Conservation (phyloP, 2,797 vertebrate species). For the Etheostoma perlongum region DNA sequence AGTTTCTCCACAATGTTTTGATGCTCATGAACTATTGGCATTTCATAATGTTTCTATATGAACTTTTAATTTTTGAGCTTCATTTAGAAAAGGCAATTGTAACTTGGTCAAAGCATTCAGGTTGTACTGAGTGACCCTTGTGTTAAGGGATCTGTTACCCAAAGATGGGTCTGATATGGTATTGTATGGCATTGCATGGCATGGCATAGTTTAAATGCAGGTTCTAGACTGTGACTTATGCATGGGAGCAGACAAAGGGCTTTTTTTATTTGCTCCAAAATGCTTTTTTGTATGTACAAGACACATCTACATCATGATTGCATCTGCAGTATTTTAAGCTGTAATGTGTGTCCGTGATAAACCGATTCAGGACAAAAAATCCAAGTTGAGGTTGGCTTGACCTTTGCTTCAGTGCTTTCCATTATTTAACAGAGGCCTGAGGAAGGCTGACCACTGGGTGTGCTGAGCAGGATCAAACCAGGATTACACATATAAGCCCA, state of each 20-base stretch:
- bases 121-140: slow-evolving; percentile 27
- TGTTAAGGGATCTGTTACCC: slow-evolving; percentile 30
- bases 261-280: slow-evolving; percentile 19
- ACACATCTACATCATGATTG: slow-evolving; percentile 19
- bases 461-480: slow-evolving; percentile 42
- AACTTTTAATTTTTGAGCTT: background rate
- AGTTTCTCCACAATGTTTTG: background rate
- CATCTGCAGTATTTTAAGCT: slow-evolving; percentile 56
- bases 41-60: background rate
- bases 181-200: background rate
- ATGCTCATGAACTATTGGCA: background rate
- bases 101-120: slow-evolving; percentile 1
- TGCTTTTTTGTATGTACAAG: slow-evolving; percentile 28
- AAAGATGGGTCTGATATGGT: background rate
- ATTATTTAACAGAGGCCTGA: slow-evolving; percentile 59
- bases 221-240: slow-evolving; percentile 43
- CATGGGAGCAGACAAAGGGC: slow-evolving; percentile 14
- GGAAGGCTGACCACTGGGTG: slow-evolving; percentile 48
- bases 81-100: slow-evolving; percentile 1
- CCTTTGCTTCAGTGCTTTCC: slow-evolving; percentile 56
- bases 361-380: slow-evolving; percentile 36
- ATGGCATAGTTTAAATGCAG: slow-evolving; percentile 33
- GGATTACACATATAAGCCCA: slow-evolving; percentile 51
- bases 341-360: slow-evolving; percentile 57
- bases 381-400: slow-evolving; percentile 30